Base-by-base conservation (phyloP, 2,113 vertebrate species). In the Macroglossus sobrinus region DNA sequence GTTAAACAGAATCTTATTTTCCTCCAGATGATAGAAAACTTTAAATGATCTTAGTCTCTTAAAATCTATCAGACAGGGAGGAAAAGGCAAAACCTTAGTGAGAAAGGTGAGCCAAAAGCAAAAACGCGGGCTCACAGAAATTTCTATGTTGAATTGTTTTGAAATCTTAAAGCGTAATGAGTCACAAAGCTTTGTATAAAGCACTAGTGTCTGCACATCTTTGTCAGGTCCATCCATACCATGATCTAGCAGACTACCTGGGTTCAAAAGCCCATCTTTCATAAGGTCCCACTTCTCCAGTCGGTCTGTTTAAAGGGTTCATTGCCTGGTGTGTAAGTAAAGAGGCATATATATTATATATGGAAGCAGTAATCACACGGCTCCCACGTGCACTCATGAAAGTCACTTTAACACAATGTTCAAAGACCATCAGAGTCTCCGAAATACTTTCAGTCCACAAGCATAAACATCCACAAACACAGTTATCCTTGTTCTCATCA, bases 61-160 rank as follows among this genome's bases (percentile, higher is more conserved):
- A 64, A 47, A 30, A 47, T 12, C 26, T 38, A 35, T 0, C 55
- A 7, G 12, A 43, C 0, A 3, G 18, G 9, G 33, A 96, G 43
- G 30, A 74, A 35, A 78, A 33, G 53, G 28, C 14, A n/a, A 74
- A 55, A 64, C 35, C 13, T 80, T 8, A 28, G 1, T 14, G 8
- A 40, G 40, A n/a, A 28, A n/a, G n/a, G 8, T 5, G 9, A 12
- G 19, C 53, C 35, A 72, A 63, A 21, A 90, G 69, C 78, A 95
- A 90, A 92, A 85, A 61, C 1, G 93, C 84, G 89, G 93, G 40
- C 43, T 69, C 74, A 47, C 0, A 92, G 96, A 89, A 96, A 95
- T 68, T 76, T 89, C 93, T 89, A 86, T 55, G 76, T 9, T 89
- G 90, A 81, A 59, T 64, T 59, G 40, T 30, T 78, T 47, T 81